These are phyloP conservation scores for Agrochola macilenta DNA, from an alignment of 2,888 invertebrate species.

Conservation along the genomic window DNA sequence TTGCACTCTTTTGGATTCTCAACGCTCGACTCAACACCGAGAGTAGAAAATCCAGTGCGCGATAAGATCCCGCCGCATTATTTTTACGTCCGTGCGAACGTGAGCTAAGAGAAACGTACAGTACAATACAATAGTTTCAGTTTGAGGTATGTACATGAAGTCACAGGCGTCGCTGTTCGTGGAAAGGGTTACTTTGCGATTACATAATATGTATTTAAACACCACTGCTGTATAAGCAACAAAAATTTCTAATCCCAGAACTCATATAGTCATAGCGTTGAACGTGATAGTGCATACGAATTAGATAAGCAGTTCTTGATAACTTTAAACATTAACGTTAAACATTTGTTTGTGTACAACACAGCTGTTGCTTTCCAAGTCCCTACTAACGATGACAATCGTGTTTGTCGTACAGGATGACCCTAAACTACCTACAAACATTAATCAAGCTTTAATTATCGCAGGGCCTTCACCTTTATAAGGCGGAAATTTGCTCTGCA, in stretches of 20 bases:
- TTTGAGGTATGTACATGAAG: constrained; percentile 1
- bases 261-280: constrained; percentile 1
- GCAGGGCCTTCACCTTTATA: constrained; percentile 67
- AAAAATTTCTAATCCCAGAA: constrained; percentile 6
- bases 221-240: background rate
- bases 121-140: constrained; percentile 16
- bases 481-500: constrained; percentile 71
- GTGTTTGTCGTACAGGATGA: constrained; percentile 55
- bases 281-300: constrained; percentile 49
- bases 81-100: too few relatives aligned
- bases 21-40: too few relatives aligned
- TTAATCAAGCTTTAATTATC: constrained; percentile 73
- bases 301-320: constrained; percentile 16
- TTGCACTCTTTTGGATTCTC: too few relatives aligned
- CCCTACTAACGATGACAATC: constrained; percentile 53
- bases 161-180: background rate
- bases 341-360: constrained; percentile 19
- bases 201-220: constrained; percentile 24
- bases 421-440: constrained; percentile 56
- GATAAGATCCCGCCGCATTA: too few relatives aligned
- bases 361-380: constrained; percentile 44
- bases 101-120: background rate
- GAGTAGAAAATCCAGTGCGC: too few relatives aligned
- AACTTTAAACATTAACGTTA: constrained; percentile 28
- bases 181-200: constrained; percentile 10